Evolutionary conservation across 2,797 vertebrate species (phyloP).

Genomic region (Xenentodon cancila): DNA sequence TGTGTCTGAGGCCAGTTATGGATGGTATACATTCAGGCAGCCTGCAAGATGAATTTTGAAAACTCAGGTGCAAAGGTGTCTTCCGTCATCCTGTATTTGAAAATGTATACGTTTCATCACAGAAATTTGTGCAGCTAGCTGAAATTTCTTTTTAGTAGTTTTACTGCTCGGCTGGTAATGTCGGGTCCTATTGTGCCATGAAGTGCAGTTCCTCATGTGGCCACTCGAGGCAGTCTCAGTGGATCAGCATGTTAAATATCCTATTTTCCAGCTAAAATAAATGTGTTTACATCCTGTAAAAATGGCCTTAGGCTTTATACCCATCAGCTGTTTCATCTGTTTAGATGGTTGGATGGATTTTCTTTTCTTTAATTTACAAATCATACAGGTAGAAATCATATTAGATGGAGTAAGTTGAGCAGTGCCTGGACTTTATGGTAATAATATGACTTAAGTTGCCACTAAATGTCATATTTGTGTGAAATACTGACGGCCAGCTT

Average conservation of each 20-base stretch:
- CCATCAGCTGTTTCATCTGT: too few relatives aligned
- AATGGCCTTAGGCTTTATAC: too few relatives aligned
- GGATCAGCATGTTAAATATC: background rate
- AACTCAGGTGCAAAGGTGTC: constrained; percentile 11
- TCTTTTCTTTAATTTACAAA: too few relatives aligned
- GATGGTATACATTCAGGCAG: constrained; percentile 5
- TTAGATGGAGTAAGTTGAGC: too few relatives aligned
- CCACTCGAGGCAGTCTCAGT: background rate
- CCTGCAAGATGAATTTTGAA: constrained; percentile 4
- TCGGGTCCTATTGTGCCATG: background rate
- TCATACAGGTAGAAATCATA: too few relatives aligned
- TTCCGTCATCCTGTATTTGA: constrained; percentile 3
- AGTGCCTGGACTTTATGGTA: too few relatives aligned
- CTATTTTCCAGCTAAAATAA: background rate
- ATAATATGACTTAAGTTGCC: too few relatives aligned
- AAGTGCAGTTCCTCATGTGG: background rate
- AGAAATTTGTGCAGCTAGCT: constrained; percentile 12
- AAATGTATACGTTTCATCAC: constrained; percentile 23
- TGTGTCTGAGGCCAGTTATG: constrained; percentile 17
- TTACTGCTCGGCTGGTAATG: background rate
- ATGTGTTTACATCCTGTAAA: background rate
- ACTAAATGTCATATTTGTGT: too few relatives aligned
- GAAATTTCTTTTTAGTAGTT: background rate
- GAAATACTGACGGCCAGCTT: too few relatives aligned
- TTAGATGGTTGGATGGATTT: too few relatives aligned